Percentiles rank a stretch among this genome's conserved stretches.
These are phyloP conservation scores for Sylvietta virens DNA, from an alignment of 2,113 vertebrate species.

Conservation along the genomic window DNA sequence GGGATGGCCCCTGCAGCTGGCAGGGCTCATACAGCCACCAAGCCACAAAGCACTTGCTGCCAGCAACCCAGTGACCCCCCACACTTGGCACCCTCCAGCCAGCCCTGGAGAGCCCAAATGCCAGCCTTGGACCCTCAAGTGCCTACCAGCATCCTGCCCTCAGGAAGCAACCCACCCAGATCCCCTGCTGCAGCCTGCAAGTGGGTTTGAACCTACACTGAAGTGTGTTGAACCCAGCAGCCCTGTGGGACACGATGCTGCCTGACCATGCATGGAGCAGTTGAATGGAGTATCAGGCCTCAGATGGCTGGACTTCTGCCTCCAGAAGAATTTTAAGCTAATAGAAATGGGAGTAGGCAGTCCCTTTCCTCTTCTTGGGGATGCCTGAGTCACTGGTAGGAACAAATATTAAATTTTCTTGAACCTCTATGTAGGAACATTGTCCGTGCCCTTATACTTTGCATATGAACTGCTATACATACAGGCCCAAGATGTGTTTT, in stretches of 20 bases:
- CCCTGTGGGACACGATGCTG: not conserved
- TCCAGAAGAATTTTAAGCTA: not conserved
- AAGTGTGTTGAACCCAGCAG: not conserved
- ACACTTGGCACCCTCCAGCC: not conserved
- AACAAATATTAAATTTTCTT: not conserved
- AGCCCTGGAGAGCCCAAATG: not conserved
- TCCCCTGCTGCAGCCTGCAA: not conserved
- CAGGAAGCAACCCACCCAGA: accelerated
- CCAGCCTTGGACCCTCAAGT: not conserved
- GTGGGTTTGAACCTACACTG: not conserved
- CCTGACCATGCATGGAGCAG: not conserved
- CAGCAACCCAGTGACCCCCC: accelerated
- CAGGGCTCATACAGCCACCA: not conserved
- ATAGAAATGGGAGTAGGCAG: not conserved
- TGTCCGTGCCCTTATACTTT: not conserved
- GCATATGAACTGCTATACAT: not conserved
- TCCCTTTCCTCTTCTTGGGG: not conserved
- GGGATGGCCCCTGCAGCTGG: not conserved
- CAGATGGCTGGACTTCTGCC: not conserved
- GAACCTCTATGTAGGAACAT: not conserved
- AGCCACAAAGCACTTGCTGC: not conserved
- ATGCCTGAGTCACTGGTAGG: not conserved
- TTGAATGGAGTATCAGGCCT: not conserved
- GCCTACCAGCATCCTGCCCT: not conserved
- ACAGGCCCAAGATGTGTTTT: not conserved